Base-by-base conservation (phyloP, 2,113 vertebrate species). In the Microcebus griseorufus region DNA sequence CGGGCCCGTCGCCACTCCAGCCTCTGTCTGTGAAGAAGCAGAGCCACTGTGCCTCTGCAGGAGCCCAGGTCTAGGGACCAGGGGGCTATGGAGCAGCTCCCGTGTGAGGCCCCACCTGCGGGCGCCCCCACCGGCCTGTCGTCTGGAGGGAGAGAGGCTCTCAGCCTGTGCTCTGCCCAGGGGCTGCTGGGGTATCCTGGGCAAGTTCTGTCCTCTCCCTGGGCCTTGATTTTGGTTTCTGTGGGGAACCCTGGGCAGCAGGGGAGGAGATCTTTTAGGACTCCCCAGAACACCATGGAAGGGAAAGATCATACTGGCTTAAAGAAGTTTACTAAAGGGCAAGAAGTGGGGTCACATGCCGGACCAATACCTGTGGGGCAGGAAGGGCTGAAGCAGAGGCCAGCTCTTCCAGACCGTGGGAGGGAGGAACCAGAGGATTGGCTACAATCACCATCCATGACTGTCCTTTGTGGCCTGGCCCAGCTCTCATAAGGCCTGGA, bases 311-410 rank as follows among this genome's bases (percentile, higher is more conserved):
- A 0, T 16, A 67, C 84, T 7, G 70, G 5, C 11, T 37, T 37
- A 20, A 42, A 94, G 76, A 70, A 78, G 37, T 39, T 45, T 48
- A 27, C 70, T 53, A 39, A 90, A 53, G 27, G 16, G 6, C 70
- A 62, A n/a, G 53, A 62, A 90, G n/a, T 51, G 20, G 34, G 11
- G 25, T 48, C 53, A 42, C 39, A 29, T 8, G 3, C n/a, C 14
- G 20, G 58, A 62, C 4, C 34, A 45, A 64, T 14, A 9, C 29
- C 17, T 6, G 13, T 25, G 55, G 64, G 42, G 65, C n/a, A 58
- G 75, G 80, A 83, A 51, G 84, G 20, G 20, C 86, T 75, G 27
- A 62, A 80, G 34, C 58, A 58, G 39, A 86, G 65, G 91, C 67
- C 20, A 12, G 25, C 25, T 2, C 17, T 14, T 6, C 34, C 37